phyloP scores from a whole-genome alignment of 2,113 vertebrate genomes.

The Leptosomus discolor region DNA sequence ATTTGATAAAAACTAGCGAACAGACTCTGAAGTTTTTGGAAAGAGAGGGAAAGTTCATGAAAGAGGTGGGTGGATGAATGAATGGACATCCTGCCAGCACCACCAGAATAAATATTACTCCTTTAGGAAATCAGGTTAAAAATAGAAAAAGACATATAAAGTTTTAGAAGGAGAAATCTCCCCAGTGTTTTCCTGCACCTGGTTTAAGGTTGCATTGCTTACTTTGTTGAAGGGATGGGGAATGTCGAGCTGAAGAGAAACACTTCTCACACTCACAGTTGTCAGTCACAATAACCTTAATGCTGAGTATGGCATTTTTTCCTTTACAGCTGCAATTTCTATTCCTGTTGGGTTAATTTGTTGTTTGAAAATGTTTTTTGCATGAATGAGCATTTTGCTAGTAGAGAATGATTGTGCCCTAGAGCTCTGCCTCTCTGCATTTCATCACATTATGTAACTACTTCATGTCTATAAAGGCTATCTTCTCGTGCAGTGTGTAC shows the following conservation, averaged over 20 bases:
- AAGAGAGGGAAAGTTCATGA: neutral
- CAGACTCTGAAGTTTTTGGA: neutral
- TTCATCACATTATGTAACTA: constrained; percentile 55
- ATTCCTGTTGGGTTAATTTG: constrained; percentile 4
- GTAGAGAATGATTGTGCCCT: constrained; percentile 41
- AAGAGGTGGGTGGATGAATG: neutral
- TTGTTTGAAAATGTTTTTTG: constrained; percentile 26
- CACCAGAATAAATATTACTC: neutral
- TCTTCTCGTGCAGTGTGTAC: neutral
- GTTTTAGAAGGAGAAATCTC: neutral
- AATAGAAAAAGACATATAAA: neutral
- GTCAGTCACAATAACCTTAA: neutral
- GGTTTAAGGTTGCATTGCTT: neutral
- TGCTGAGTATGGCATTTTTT: neutral
- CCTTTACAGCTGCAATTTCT: neutral
- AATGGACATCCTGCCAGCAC: neutral
- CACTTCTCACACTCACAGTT: neutral
- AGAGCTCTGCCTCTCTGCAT: constrained; percentile 45
- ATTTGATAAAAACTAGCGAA: neutral
- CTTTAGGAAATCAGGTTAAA: neutral
- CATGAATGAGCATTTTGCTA: constrained; percentile 23
- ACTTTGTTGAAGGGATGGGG: neutral
- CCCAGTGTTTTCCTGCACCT: neutral
- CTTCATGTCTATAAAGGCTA: neutral
- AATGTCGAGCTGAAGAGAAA: neutral